Evolutionary conservation across 2,888 invertebrate genomes (phyloP), one percentile per base, ranked within the genome.

Genomic region (Ctenicera cuprea): DNA sequence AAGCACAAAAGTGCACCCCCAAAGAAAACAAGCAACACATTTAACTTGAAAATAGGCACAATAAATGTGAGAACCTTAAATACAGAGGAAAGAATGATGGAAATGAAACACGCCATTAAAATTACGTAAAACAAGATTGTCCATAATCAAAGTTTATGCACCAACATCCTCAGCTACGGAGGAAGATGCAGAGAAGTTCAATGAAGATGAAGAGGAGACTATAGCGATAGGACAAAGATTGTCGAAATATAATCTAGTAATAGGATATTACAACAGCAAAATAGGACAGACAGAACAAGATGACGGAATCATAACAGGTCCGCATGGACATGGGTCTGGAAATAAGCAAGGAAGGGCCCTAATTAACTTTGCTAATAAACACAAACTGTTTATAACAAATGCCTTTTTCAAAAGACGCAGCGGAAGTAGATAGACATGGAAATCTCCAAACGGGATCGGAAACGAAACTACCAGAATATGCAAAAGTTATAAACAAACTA

Each of bases 1-100:
- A 57, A 57, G 30, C 37, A 30, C 33, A 57, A 57, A 7, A 33
- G 3, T 37, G 1, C 22, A 22, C 20, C 3, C 22, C 11, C 52
- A 9, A 22, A 52, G n/a, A 52, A 52, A 52, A 22, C 20, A 52
- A 22, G 4, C 20, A 52, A 52, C n/a, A 22, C 11, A 22, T 7
- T 52, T 52, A 52, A 52, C 52, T 22, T 52, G 52, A 26, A 52
- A 52, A 52, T 52, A 52, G 3, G 43, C 26, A 52, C 52, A 52
- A 52, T 52, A 33, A 57, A 57, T n/a, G 57, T 57, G 9, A 30
- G 37, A 57, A 26, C 37, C n/a, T 33, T 57, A 30, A 57, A 57
- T n/a, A 14, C 57, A 14, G 37, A 37, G 33, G 57, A 57, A 33
- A 57, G 30, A 57, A 30, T 57, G 33, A 57, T 57, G 30, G 4